Evolutionary conservation across 2,888 invertebrate genomes (phyloP).

Genomic region (Limnephilus lunatus): DNA sequence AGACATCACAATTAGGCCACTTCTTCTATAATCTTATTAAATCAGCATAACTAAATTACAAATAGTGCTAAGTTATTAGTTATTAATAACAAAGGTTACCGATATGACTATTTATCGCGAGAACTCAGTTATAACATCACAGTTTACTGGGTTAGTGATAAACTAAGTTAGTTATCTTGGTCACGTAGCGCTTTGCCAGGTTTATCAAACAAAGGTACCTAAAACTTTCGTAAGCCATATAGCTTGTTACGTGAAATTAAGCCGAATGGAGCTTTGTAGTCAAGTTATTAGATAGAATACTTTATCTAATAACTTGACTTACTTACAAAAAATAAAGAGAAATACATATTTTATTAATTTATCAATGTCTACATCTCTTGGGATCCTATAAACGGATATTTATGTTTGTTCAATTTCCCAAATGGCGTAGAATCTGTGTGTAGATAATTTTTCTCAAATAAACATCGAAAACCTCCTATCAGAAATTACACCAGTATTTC

Average conservation of each 20-base stretch:
- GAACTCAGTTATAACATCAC: slow-evolving; percentile 46
- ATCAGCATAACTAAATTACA: neutral
- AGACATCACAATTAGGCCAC: too few species aligned
- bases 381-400: neutral
- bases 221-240: neutral
- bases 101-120: slow-evolving; percentile 49
- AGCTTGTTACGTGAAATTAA: neutral
- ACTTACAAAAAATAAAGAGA: neutral
- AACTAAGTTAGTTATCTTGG: slow-evolving; percentile 32
- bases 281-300: neutral
- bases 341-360: neutral
- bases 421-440: too few species aligned
- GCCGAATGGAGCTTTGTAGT: neutral
- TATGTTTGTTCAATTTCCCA: too few species aligned
- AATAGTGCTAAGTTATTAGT: slow-evolving; percentile 4
- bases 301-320: too few species aligned
- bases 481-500: too few species aligned
- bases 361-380: neutral
- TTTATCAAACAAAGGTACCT: slow-evolving; percentile 9
- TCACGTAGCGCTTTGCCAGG: neutral
- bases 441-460: too few species aligned
- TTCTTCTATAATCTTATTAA: too few species aligned
- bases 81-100: slow-evolving; percentile 6
- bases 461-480: too few species aligned
- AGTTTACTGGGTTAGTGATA: slow-evolving; percentile 48